Conservation (phyloP, 2,113 vertebrate genomes). For the Boulengeromyrus knoepffleri region DNA sequence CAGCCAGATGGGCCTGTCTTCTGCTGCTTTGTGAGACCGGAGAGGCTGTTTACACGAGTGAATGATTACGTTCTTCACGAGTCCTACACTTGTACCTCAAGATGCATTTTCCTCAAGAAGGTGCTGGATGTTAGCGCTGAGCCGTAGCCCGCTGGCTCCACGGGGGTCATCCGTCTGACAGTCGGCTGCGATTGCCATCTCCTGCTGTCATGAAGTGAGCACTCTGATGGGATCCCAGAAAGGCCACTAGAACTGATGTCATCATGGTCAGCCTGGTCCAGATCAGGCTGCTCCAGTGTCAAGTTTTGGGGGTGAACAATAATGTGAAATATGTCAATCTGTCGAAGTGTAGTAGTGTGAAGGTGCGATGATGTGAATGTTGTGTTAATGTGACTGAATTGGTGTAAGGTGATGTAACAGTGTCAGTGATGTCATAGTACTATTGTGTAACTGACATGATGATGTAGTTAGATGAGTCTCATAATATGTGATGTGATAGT, state of each 20-base stretch:
- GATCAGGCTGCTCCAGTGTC: background rate
- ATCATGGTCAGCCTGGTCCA: background rate
- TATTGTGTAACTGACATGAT: background rate
- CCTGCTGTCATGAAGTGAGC: background rate
- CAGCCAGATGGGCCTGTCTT: background rate
- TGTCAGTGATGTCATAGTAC: background rate
- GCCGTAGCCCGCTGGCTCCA: background rate
- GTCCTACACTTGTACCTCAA: background rate
- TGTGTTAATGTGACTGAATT: background rate
- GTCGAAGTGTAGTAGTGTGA: background rate
- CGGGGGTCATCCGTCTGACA: constrained; percentile 10
- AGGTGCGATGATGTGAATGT: background rate
- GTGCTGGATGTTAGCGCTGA: background rate
- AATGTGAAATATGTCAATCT: background rate
- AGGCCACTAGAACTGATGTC: constrained; percentile 5
- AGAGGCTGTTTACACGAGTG: background rate
- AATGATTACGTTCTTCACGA: background rate
- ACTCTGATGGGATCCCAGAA: background rate
- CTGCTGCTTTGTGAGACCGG: background rate
- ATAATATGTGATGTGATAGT: background rate
- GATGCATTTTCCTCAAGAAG: background rate
- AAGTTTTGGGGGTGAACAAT: background rate
- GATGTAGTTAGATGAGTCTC: background rate
- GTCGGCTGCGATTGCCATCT: background rate
- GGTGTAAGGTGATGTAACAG: background rate